Evolutionary conservation across 2,888 invertebrate genomes (phyloP).

Genomic region (Chorisops tibialis): DNA sequence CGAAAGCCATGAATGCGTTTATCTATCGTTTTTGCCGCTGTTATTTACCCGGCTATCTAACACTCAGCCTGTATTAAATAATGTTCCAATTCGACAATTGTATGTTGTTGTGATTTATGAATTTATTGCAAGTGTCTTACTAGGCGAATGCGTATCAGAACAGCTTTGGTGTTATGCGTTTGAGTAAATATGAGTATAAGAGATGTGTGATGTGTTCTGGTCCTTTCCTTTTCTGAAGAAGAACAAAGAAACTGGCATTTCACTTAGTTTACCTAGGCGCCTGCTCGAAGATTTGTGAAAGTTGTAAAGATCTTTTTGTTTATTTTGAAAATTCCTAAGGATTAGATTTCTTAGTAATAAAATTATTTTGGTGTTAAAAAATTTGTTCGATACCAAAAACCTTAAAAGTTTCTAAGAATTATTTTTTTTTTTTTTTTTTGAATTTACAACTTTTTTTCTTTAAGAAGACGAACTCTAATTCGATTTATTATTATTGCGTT

Average conservation of each 20-base stretch:
- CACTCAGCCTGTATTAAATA: background rate
- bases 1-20: background rate
- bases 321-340: too few relatives aligned
- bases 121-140: conserved; percentile 3
- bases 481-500: too few relatives aligned
- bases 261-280: conserved; percentile 2
- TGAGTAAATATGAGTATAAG: too few relatives aligned
- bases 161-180: too few relatives aligned
- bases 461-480: too few relatives aligned
- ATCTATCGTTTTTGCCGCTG: background rate
- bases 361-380: too few relatives aligned
- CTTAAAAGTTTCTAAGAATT: too few relatives aligned
- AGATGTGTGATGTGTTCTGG: background rate
- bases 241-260: background rate
- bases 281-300: background rate
- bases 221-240: background rate
- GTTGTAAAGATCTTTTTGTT: too few relatives aligned
- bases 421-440: too few relatives aligned
- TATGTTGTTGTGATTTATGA: conserved; percentile 10
- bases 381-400: too few relatives aligned
- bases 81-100: background rate
- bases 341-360: too few relatives aligned
- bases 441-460: too few relatives aligned
- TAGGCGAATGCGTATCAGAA: background rate
- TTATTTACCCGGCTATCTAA: background rate